These are phyloP conservation scores for Colaptes auratus DNA, from an alignment of 2,113 vertebrate genomes.

Conservation along the genomic window DNA sequence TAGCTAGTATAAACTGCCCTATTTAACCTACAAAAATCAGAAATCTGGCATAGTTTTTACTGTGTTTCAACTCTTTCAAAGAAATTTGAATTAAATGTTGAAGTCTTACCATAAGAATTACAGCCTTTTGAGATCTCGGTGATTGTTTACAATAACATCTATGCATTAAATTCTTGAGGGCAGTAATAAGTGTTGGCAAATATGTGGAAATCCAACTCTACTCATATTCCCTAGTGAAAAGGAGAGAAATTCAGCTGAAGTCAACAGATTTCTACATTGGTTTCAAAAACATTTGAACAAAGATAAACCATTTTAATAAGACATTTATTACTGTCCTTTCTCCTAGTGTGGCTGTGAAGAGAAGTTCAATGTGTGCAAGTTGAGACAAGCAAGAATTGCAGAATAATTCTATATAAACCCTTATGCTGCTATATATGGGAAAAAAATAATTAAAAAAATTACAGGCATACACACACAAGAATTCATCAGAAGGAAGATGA, in stretches of 20 bases:
- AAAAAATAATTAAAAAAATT: neutral
- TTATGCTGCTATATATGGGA: neutral
- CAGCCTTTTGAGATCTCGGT: neutral
- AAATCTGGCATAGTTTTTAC: neutral
- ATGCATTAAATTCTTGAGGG: neutral
- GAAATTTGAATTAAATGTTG: neutral
- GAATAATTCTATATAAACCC: neutral
- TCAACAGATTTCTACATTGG: neutral
- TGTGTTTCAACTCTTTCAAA: rapidly evolving
- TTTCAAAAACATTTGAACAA: neutral
- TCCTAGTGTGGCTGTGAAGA: neutral
- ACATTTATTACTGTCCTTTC: rapidly evolving
- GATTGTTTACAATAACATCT: neutral
- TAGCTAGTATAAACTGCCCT: neutral
- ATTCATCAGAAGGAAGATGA: neutral
- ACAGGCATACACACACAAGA: neutral
- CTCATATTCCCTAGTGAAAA: neutral
- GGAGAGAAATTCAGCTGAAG: neutral
- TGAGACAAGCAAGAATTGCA: neutral
- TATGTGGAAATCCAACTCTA: neutral
- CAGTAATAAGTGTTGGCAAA: neutral
- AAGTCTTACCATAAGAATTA: neutral
- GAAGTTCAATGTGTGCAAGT: neutral
- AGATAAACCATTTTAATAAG: neutral
- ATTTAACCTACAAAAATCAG: neutral